Conservation (phyloP, 1,140 invertebrate species). For the Latrodectus geometricus region DNA sequence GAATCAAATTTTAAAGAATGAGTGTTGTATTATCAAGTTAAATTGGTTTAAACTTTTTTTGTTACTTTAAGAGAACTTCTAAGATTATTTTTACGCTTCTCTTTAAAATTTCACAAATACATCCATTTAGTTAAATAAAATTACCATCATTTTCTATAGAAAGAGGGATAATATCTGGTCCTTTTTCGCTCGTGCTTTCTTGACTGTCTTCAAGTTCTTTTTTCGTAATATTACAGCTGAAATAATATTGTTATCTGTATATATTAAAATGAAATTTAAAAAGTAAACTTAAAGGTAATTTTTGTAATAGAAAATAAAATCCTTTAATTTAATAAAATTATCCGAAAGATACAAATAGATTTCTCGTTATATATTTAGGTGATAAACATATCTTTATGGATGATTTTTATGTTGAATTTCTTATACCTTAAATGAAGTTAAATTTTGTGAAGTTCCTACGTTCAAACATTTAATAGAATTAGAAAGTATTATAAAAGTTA, state of each 20-base stretch:
- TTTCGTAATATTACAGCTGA: conserved; percentile 21
- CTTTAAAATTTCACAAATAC: too few species aligned
- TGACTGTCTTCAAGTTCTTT: conserved; percentile 36
- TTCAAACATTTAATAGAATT: too few species aligned
- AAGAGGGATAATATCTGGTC: conserved; percentile 28
- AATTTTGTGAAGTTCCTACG: too few species aligned
- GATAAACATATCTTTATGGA: neutral
- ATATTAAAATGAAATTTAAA: neutral
- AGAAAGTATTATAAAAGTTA: too few species aligned
- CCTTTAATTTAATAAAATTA: neutral
- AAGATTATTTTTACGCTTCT: too few species aligned
- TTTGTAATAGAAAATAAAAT: neutral
- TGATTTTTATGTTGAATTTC: neutral
- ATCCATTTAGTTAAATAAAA: neutral
- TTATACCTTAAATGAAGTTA: too few species aligned
- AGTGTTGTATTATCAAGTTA: too few species aligned
- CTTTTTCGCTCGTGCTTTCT: conserved; percentile 23
- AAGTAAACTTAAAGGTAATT: neutral
- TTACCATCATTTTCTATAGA: conserved; percentile 36
- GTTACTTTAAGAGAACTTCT: too few species aligned
- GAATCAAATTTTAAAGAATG: too few species aligned
- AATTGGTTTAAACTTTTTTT: too few species aligned
- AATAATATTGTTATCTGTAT: neutral
- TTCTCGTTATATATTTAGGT: neutral
- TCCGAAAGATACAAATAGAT: neutral